phyloP scores from a whole-genome alignment of 2,888 invertebrate genomes.

The Nomada goodeniana region DNA sequence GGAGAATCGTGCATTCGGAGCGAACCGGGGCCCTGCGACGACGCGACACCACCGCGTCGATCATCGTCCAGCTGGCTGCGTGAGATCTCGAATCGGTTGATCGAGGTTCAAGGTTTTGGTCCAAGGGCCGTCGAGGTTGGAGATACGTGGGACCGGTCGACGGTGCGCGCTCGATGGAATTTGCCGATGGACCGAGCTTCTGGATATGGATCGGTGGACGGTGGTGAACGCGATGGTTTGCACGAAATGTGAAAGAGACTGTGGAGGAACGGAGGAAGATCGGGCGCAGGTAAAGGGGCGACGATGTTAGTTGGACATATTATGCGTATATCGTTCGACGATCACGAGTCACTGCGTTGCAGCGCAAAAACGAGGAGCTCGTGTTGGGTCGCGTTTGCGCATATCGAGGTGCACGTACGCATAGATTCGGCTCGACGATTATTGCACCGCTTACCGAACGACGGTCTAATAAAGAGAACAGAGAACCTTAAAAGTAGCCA shows the following conservation, averaged over 20 bases:
- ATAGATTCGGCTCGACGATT: neutral
- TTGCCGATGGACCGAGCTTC: neutral
- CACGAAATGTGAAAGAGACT: too few relatives aligned
- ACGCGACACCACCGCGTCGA: constrained; percentile 8
- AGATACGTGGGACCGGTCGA: neutral
- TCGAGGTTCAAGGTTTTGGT: constrained; percentile 42
- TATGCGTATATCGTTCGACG: too few relatives aligned
- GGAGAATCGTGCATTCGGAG: neutral
- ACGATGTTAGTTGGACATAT: too few relatives aligned
- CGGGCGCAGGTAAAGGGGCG: neutral
- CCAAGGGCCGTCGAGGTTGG: constrained; percentile 6
- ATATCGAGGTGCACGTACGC: too few relatives aligned
- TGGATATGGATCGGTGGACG: neutral
- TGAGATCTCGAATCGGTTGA: constrained; percentile 31
- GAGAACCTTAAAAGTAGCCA: too few relatives aligned
- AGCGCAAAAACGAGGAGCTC: neutral
- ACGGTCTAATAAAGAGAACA: too few relatives aligned
- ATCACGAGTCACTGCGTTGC: neutral
- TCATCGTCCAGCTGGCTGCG: constrained; percentile 3
- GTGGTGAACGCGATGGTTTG: too few relatives aligned
- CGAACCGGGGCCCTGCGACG: constrained; percentile 7
- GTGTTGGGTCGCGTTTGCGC: neutral
- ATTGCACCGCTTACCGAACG: neutral
- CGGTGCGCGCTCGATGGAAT: too few relatives aligned
- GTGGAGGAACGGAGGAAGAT: neutral